Evolutionary conservation across 2,797 vertebrate genomes (phyloP), one percentile per base, ranked within the genome.

Genomic region (Acridotheres tristis): DNA sequence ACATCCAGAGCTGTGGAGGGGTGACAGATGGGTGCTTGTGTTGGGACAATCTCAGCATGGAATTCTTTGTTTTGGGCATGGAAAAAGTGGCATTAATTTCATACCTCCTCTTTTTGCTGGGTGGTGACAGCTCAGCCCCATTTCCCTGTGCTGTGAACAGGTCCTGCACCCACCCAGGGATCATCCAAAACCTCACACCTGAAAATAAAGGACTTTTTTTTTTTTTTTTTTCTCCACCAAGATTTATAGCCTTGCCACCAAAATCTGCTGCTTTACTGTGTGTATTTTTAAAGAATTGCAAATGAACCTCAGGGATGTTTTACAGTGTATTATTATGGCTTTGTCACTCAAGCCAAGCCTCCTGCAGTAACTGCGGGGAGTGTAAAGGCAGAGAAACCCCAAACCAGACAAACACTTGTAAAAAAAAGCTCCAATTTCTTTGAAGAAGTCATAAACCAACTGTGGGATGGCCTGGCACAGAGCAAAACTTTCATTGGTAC

Each of bases 391-490:
- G 40, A 88, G 74, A 76, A 67, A 71, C 65, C 80, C 69, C 71
- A 29, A 90, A 95, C 48, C 69, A 63, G 81, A 54, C 61, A 72
- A 85, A 66, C 26, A 45, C 17, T 92, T 82, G 38, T 20, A 43
- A 63, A 85, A 54, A 51, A 36, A 30, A 3, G 7, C 34, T 8
- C 13, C 8, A 40, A 8, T n/a, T 77, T 68, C 51, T 76, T 76
- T 78, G 48, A 69, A 85, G 67, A 55, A 91, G n/a, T 36, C 40
- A 2, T 62, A 81, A 86, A 75, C 16, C 40, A 21, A 4, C 36
- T 7, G 5, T 3, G 3, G 68, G 71, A 48, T 62, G 71, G 38
- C 25, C 11, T 18, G 45, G 58, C 23, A 7, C 1, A 3, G 34
- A 43, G 81, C 26, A 15, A 21, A 50, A 63, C 8, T 77, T 51